These are phyloP conservation scores for Abrostola triplasia DNA, from an alignment of 2,888 invertebrate species.

Conservation along the genomic window DNA sequence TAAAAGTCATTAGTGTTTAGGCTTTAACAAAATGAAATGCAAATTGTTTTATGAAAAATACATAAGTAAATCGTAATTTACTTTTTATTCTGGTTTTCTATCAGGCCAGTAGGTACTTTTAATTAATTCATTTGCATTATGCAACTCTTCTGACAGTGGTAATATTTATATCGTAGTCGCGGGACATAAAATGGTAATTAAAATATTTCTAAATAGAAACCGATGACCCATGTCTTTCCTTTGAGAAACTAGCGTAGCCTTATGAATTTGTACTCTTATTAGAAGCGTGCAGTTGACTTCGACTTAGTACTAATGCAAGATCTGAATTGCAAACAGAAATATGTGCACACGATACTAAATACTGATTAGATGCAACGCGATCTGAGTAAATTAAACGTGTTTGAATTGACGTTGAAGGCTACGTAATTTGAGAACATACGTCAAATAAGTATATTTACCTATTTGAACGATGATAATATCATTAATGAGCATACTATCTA, in stretches of 20 bases:
- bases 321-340: slow-evolving; percentile 21
- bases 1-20: background rate
- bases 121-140: too few species aligned
- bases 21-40: too few species aligned
- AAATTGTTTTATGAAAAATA: too few species aligned
- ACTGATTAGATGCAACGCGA: slow-evolving; percentile 51
- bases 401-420: slow-evolving; percentile 37
- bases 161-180: too few species aligned
- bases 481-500: slow-evolving; percentile 28
- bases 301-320: slow-evolving; percentile 31
- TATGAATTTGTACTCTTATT: background rate
- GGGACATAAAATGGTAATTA: background rate
- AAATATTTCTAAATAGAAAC: too few species aligned
- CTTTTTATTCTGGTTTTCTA: too few species aligned
- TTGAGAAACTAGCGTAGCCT: background rate
- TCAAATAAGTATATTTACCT: slow-evolving; percentile 40
- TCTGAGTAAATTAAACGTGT: slow-evolving; percentile 30
- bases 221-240: background rate
- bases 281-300: background rate
- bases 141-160: too few species aligned
- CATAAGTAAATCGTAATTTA: too few species aligned
- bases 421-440: slow-evolving; percentile 31
- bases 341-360: slow-evolving; percentile 43
- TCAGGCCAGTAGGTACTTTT: too few species aligned
- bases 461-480: slow-evolving; percentile 32